Evolutionary conservation across 1,140 invertebrate species (phyloP).

Genomic region (Drosophila guanche): DNA sequence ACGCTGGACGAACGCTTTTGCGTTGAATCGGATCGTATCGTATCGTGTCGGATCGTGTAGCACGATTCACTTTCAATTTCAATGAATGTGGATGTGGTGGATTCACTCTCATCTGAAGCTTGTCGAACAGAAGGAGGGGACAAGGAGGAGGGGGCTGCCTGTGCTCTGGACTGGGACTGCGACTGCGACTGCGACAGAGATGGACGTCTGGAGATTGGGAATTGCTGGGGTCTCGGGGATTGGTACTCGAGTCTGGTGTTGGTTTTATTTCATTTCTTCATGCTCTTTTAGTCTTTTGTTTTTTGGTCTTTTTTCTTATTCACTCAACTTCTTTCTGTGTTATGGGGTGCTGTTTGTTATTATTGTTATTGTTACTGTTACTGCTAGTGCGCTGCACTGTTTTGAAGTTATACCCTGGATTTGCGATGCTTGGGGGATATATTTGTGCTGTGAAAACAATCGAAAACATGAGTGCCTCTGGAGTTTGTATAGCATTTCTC

Average conservation of each 20-base stretch:
- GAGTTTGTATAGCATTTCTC: too few species aligned
- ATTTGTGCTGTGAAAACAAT: too few species aligned
- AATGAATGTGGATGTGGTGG: constrained; percentile 53
- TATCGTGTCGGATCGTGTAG: constrained; percentile 70
- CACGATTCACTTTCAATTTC: constrained; percentile 81
- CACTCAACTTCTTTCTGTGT: constrained; percentile 36
- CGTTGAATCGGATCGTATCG: constrained; percentile 33
- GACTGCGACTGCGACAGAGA: constrained; percentile 55
- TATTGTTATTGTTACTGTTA: constrained; percentile 51
- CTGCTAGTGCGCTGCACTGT: constrained; percentile 12
- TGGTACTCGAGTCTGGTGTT: constrained; percentile 39
- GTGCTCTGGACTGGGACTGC: constrained; percentile 53
- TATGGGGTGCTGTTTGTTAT: constrained; percentile 32
- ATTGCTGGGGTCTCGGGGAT: constrained; percentile 29
- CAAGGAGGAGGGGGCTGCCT: constrained; percentile 1
- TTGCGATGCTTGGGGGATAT: too few species aligned
- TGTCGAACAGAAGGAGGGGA: constrained; percentile 2
- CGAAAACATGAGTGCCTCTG: too few species aligned
- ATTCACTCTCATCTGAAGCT: constrained; percentile 57
- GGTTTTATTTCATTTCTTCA: constrained; percentile 77
- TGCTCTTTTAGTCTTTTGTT: constrained; percentile 68
- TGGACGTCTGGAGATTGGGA: constrained; percentile 38
- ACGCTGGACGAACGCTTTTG: constrained; percentile 42
- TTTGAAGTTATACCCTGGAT: constrained; percentile 1
- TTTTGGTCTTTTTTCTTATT: constrained; percentile 44